Percentiles rank a stretch among this genome's conserved stretches.
Evolutionary conservation across 2,113 vertebrate species (phyloP).

Genomic region (Cyanoderma ruficeps): DNA sequence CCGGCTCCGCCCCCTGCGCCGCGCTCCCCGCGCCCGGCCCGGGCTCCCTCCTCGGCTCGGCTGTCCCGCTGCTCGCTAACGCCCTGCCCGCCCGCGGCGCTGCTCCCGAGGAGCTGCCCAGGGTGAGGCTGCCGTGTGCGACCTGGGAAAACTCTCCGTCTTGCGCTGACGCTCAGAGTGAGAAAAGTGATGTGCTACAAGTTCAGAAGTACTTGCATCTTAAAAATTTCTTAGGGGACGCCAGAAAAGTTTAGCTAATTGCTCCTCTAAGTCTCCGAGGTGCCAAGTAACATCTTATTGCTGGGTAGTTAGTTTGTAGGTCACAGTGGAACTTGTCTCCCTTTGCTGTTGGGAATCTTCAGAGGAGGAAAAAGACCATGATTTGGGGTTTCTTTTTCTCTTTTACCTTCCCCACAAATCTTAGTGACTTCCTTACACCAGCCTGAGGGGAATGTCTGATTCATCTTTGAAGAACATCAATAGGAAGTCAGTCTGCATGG

Average conservation of each 20-base stretch:
- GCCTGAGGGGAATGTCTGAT: not conserved
- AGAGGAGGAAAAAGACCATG: not conserved
- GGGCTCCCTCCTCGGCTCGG: not conserved
- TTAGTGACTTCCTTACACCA: not conserved
- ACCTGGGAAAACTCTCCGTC: fast-evolving
- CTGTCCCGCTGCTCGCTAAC: not conserved
- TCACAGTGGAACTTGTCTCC: not conserved
- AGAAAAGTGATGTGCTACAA: not conserved
- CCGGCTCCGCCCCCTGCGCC: not conserved
- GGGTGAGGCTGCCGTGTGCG: fast-evolving
- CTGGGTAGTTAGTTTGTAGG: not conserved
- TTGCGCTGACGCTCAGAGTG: fast-evolving
- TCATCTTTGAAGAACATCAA: not conserved
- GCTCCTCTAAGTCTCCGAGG: not conserved
- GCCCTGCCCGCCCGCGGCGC: not conserved
- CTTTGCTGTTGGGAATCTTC: not conserved
- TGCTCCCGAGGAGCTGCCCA: fast-evolving
- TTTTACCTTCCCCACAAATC: not conserved
- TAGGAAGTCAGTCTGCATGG: not conserved
- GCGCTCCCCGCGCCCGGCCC: not conserved
- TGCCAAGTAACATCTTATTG: not conserved
- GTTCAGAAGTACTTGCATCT: fast-evolving
- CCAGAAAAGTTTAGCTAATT: not conserved
- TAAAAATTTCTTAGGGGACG: not conserved
- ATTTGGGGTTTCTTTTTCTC: not conserved